A percentile compares a stretch with the other conserved stretches of the same genome.
Conservation (phyloP, 2,113 vertebrate species). For the Pterocles burchelli region DNA sequence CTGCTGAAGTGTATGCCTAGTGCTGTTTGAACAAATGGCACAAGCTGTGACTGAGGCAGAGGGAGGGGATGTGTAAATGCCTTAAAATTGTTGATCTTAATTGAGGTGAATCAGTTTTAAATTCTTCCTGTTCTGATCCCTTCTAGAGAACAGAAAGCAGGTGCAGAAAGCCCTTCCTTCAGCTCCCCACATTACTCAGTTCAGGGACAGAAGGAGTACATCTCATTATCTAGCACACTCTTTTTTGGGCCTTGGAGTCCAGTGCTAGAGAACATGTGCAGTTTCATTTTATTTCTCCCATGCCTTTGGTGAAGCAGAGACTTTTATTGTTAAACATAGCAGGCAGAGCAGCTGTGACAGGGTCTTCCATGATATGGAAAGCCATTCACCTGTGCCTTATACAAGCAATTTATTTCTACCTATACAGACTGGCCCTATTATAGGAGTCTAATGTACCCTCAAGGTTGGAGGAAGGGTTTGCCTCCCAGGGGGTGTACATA, state of each 20-base stretch:
- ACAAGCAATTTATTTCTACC: not conserved
- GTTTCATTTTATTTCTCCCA: not conserved
- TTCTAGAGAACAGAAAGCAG: not conserved
- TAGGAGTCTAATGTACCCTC: accelerated
- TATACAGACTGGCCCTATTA: not conserved
- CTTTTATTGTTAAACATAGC: not conserved
- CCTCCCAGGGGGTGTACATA: not conserved
- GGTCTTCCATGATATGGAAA: not conserved
- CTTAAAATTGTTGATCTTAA: not conserved
- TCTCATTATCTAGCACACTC: not conserved
- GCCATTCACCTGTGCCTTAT: not conserved
- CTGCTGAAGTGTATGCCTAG: not conserved
- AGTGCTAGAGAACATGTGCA: not conserved
- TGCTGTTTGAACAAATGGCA: not conserved
- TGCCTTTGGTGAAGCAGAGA: not conserved
- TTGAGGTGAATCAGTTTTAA: not conserved
- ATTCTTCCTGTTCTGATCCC: not conserved
- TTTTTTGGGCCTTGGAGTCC: not conserved
- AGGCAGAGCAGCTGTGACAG: not conserved
- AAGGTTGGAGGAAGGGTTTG: not conserved
- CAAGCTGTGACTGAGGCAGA: not conserved
- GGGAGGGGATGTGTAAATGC: not conserved
- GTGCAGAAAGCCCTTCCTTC: not conserved
- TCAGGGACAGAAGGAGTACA: not conserved
- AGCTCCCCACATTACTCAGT: not conserved